Base-by-base conservation (phyloP, 2,113 vertebrate species). In the Vanacampus margaritifer region DNA sequence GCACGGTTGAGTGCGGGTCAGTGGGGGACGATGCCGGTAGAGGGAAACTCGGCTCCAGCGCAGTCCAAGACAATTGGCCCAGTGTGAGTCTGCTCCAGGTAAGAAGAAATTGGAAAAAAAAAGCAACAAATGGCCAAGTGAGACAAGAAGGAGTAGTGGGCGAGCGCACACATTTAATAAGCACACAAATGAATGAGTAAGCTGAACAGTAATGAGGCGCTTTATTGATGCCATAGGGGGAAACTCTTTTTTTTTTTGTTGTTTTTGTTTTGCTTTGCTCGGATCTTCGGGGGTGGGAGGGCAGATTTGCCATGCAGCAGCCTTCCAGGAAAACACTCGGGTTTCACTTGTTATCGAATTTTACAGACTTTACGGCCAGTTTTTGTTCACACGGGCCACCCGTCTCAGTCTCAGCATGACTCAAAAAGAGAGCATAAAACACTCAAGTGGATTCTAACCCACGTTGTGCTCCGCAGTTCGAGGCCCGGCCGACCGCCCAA, bases 401-500 rank as follows among this genome's bases (percentile, higher is more conserved):
- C 85, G 83, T 86, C 80, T 72, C 46, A 73, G 72, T 59, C 83
- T 60, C 85, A 81, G 85, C 83, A 53, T 67, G 83, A 76, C 71
- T 45, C 50, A 39, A 57, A 32, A n/a, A 54, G 62, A 53, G 65
- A 59, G 69, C 64, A 62, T 48, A 28, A 69, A 58, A 76, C 67
- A 72, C 74, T 76, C 83, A 84, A 80, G 36, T 39, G 65, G 57
- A 66, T 84, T 79, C 83, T 80, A 72, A 80, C 73, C 76, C 65
- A 72, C 41, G 70, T 75, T 78, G 70, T 76, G 60, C 75, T 74
- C 80, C 87, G 90, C 88, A 98, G 97, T 90, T 98, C 97, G 75
- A 96, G 97, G 93, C 97, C 97, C 78, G 97, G 97, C 92, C 93
- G 97, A 89, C 97, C 97, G 90, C 97, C 97, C 79, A 98, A 98